Evolutionary conservation across 1,140 invertebrate species (phyloP), one percentile per base, ranked within the genome.

Genomic region (Meloidogyne chitwoodi): DNA sequence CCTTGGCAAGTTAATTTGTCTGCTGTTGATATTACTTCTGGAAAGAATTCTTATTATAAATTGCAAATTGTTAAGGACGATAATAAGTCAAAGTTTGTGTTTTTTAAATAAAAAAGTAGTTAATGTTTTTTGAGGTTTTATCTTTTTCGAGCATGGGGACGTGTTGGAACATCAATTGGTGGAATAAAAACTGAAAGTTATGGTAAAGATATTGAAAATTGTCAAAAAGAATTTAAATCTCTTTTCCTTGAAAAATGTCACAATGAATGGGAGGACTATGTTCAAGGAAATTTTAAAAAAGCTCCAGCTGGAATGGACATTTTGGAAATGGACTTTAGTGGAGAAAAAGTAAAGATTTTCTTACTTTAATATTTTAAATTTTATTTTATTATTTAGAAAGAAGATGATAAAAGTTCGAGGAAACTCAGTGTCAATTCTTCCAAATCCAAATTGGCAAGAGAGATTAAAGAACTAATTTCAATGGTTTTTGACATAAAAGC

Each of bases 131-230:
- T 27, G 0, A 75, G 74, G 14, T 75, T 48, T 44, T 48, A 75
- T 48, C 24, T 75, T 12, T 75, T 75, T 19, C 74, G 74, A 34
- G 90, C 93, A 0, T 99, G 96, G 96, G 96, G 96, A 24, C 90
- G 96, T 79, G 94, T 97, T 82, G 95, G 96, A 11, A 98, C 95
- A 0, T 93, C 91, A 0, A 93, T 96, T 83, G 95, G 94, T 16
- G 91, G 91, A 14, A 91, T 90, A 34, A 95, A 94, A 87, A 77
- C 93, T 0, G 92, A 95, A 62, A 80, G 88, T 0, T 91, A 90
- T 79, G 24, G 77, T 12, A 76, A 84, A 0, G 78, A 91, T 12
- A 63, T 91, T 0, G 68, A 80, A 22, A 89, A 91, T 0, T 93
- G 93, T 0, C 90, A 92, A 24, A 34, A 84, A 0, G 81, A 88